phyloP scores from a whole-genome alignment of 2,888 invertebrate genomes.

The Neoitamus cyanurus region DNA sequence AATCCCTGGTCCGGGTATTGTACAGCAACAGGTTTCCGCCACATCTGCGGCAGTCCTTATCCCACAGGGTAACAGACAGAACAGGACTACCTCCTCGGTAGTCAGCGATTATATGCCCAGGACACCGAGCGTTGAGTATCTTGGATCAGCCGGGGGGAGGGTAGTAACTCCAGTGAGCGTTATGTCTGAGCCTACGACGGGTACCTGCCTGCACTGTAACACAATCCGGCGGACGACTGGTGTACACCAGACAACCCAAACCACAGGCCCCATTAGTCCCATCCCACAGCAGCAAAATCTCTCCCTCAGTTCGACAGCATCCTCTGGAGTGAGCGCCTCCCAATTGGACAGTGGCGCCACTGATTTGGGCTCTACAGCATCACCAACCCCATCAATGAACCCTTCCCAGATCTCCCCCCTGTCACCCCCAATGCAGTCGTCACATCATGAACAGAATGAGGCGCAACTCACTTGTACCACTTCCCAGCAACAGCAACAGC shows the following conservation, averaged over 20 bases:
- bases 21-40: constrained; percentile 20
- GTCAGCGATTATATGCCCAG: constrained; percentile 56
- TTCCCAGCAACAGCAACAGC: background rate
- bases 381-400: constrained; percentile 56
- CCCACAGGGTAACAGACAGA: constrained; percentile 38
- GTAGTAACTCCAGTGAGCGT: constrained; percentile 57
- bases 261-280: constrained; percentile 66
- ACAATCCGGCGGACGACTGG: constrained; percentile 65
- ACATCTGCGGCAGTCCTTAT: constrained; percentile 32
- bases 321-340: background rate
- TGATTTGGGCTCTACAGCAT: constrained; percentile 51
- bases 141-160: constrained; percentile 55
- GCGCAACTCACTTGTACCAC: background rate
- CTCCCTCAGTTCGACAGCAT: constrained; percentile 4
- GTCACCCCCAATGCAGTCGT: constrained; percentile 52
- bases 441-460: constrained; percentile 50
- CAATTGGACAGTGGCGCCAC: constrained; percentile 47
- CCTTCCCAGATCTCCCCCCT: constrained; percentile 57
- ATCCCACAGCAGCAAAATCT: constrained; percentile 59
- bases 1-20: background rate
- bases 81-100: constrained; percentile 18
- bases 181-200: constrained; percentile 54
- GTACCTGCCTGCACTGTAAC: constrained; percentile 65
- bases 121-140: constrained; percentile 57
- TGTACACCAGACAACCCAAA: constrained; percentile 66